Conservation (phyloP, 1,140 invertebrate species). For the Lasaia peninsularis region DNA sequence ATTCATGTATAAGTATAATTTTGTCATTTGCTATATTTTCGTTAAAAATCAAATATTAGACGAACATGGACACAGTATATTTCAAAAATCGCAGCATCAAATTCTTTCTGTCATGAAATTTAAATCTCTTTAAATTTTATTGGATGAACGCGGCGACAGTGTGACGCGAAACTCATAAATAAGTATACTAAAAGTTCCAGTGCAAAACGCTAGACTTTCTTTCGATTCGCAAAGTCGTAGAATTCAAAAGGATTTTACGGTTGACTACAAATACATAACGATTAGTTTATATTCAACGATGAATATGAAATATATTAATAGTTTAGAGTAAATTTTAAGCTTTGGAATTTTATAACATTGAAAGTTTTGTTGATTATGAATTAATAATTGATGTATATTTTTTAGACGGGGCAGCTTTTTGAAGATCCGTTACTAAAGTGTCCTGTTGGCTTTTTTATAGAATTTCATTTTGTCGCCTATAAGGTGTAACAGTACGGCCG, state of each 20-base stretch:
- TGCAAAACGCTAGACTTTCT: constrained; percentile 9
- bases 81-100: background rate
- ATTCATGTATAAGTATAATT: no score
- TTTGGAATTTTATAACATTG: no score
- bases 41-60: no score
- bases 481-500: no score
- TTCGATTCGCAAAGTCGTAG: constrained; percentile 8
- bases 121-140: background rate
- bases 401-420: no score
- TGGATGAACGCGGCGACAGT: background rate
- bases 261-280: constrained; percentile 1
- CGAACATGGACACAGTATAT: no score
- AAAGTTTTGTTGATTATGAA: no score
- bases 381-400: no score
- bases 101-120: background rate
- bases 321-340: background rate
- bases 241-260: constrained; percentile 9
- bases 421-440: no score
- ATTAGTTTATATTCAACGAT: background rate
- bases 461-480: no score
- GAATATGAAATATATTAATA: background rate
- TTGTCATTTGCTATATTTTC: no score
- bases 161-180: constrained; percentile 1
- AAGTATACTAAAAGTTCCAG: constrained; percentile 8
- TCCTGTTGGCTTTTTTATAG: no score